Percentiles rank a stretch among this genome's conserved stretches.
Conservation (phyloP, 2,113 vertebrate species). For the Dissostichus mawsoni region DNA sequence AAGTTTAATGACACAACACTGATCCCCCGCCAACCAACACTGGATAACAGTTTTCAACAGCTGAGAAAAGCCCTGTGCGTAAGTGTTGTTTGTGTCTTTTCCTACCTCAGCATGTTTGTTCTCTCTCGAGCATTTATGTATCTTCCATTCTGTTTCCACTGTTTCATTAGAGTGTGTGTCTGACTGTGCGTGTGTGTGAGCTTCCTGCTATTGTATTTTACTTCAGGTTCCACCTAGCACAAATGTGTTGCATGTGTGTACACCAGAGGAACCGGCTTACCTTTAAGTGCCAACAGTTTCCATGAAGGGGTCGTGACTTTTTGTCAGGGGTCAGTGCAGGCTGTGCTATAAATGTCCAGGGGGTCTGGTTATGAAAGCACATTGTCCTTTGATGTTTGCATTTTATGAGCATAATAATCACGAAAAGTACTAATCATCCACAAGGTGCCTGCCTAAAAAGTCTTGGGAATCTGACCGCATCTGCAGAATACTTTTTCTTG, state of each 20-base stretch:
- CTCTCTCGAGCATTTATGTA: slow-evolving; percentile 30
- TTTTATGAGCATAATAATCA: slow-evolving; percentile 5
- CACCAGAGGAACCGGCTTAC: slow-evolving; percentile 16
- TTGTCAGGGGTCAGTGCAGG: slow-evolving; percentile 13
- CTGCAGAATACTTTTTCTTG: background rate
- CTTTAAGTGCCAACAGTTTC: slow-evolving; percentile 44
- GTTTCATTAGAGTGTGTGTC: background rate
- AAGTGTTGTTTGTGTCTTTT: slow-evolving; percentile 31
- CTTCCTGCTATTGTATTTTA: slow-evolving; percentile 72
- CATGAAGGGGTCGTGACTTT: slow-evolving; percentile 43
- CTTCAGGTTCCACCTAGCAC: slow-evolving; percentile 26
- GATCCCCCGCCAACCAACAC: slow-evolving; percentile 40
- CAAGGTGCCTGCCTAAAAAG: too few relatives aligned
- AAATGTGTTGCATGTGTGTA: slow-evolving; percentile 26
- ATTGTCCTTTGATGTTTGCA: slow-evolving; percentile 15
- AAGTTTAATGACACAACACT: slow-evolving; percentile 61
- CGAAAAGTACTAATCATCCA: background rate
- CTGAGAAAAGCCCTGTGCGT: slow-evolving; percentile 45
- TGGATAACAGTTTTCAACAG: slow-evolving; percentile 51
- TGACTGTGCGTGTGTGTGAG: slow-evolving; percentile 27
- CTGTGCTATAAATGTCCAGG: slow-evolving; percentile 23
- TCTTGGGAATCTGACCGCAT: background rate
- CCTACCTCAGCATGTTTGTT: slow-evolving; percentile 46
- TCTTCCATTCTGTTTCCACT: slow-evolving; percentile 36
- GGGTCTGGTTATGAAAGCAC: slow-evolving; percentile 12